A percentile compares a stretch with the other conserved stretches of the same genome.
Evolutionary conservation across 2,888 invertebrate species (phyloP).

Genomic region (Drosophila rellima): DNA sequence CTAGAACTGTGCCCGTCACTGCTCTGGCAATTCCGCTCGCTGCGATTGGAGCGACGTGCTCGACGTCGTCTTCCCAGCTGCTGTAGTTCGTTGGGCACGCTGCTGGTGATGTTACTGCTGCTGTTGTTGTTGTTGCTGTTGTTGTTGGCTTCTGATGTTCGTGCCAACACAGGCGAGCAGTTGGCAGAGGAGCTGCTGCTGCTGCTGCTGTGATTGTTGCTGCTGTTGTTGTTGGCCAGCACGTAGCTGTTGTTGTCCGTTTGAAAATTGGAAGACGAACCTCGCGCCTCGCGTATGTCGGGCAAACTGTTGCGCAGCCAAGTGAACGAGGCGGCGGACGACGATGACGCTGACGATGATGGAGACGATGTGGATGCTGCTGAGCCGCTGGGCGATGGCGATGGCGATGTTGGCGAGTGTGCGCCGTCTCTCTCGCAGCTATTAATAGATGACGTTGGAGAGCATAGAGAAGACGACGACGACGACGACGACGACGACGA

Average conservation of each 20-base stretch:
- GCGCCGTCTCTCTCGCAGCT: slow-evolving; percentile 69
- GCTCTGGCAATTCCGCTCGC: slow-evolving; percentile 35
- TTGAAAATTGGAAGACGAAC: slow-evolving; percentile 58
- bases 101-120: slow-evolving; percentile 16
- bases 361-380: slow-evolving; percentile 66
- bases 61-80: slow-evolving; percentile 72
- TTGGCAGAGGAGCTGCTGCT: slow-evolving; percentile 33
- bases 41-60: slow-evolving; percentile 37
- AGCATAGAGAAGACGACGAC: slow-evolving; percentile 44
- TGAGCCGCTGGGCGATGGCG: slow-evolving; percentile 70
- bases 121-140: slow-evolving; percentile 19
- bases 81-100: slow-evolving; percentile 82
- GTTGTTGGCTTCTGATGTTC: slow-evolving; percentile 17
- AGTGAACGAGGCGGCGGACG: slow-evolving; percentile 80
- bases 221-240: slow-evolving; percentile 56
- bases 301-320: slow-evolving; percentile 85
- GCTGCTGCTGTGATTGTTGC: slow-evolving; percentile 25
- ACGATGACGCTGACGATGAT: slow-evolving; percentile 45
- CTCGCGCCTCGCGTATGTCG: slow-evolving; percentile 83
- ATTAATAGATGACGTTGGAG: slow-evolving; percentile 71
- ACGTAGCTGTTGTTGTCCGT: slow-evolving; percentile 67
- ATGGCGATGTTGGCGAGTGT: slow-evolving; percentile 72
- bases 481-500: slow-evolving; percentile 14
- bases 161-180: slow-evolving; percentile 33
- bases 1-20: slow-evolving; percentile 56